Evolutionary conservation across 2,797 vertebrate genomes (phyloP).

Genomic region (Eidolon dupreanum): DNA sequence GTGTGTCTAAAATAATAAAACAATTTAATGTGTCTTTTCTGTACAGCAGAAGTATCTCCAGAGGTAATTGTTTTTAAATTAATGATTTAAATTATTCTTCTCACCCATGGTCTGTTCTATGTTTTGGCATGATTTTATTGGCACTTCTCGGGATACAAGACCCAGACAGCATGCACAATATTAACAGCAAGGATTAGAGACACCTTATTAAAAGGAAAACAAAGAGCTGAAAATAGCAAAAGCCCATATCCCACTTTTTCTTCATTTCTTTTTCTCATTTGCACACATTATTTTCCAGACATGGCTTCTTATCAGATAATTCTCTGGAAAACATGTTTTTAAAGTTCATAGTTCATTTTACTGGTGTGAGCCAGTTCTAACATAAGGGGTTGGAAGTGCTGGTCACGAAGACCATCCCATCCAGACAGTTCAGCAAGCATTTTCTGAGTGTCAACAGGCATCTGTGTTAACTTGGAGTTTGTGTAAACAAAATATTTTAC

Average conservation of each 20-base stretch:
- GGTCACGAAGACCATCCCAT: not conserved
- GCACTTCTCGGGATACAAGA: not conserved
- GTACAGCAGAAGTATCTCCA: not conserved
- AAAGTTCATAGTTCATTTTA: conserved; percentile 54
- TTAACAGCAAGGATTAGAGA: conserved; percentile 19
- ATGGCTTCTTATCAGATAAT: not conserved
- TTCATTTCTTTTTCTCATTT: conserved; percentile 74
- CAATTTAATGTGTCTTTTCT: conserved; percentile 19
- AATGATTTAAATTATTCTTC: not conserved
- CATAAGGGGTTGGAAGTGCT: conserved; percentile 25
- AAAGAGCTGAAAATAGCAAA: conserved; percentile 61
- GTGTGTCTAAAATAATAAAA: not conserved
- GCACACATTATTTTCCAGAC: conserved; percentile 72
- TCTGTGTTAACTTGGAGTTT: not conserved
- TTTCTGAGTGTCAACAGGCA: not conserved
- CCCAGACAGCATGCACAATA: not conserved
- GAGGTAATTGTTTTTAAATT: not conserved
- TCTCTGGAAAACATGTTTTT: not conserved
- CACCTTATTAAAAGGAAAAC: conserved; percentile 57
- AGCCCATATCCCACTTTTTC: conserved; percentile 27
- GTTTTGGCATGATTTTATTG: conserved; percentile 18
- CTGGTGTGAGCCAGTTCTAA: conserved; percentile 13
- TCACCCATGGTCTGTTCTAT: not conserved
- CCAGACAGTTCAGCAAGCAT: not conserved
- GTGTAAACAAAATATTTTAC: not conserved